phyloP scores from a whole-genome alignment of 2,797 vertebrate genomes.

The Poecilia wingei region DNA sequence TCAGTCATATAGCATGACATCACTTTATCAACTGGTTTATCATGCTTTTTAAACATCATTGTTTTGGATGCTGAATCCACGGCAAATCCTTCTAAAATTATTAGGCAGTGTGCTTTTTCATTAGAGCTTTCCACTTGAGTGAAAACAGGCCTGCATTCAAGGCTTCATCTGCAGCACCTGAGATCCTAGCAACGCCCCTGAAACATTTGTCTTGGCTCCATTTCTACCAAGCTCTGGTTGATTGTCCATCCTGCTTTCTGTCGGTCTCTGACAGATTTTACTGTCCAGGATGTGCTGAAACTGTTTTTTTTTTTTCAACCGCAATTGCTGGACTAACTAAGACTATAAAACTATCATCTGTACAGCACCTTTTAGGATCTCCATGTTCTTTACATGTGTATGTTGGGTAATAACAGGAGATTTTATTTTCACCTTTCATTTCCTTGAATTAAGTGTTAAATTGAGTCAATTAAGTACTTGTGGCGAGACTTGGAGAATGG shows the following conservation, averaged over 20 bases:
- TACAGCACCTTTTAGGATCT: constrained; percentile 26
- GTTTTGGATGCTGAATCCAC: constrained; percentile 6
- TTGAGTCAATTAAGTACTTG: neutral
- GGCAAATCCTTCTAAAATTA: constrained; percentile 10
- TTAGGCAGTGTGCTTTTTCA: constrained; percentile 16
- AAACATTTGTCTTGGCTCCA: constrained; percentile 56
- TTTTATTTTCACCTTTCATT: neutral
- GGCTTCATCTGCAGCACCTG: constrained; percentile 38
- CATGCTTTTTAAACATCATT: constrained; percentile 3
- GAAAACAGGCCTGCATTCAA: constrained; percentile 35
- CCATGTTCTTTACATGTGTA: constrained; percentile 18
- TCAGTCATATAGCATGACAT: neutral
- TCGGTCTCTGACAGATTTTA: constrained; percentile 50
- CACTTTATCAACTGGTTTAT: neutral
- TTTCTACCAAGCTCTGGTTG: constrained; percentile 11
- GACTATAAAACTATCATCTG: constrained; percentile 39
- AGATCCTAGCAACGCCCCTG: constrained; percentile 37
- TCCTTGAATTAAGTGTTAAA: neutral
- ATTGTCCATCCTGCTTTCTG: constrained; percentile 52
- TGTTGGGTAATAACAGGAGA: neutral
- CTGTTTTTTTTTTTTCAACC: constrained; percentile 27
- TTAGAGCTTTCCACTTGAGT: constrained; percentile 23
- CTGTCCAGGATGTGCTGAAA: constrained; percentile 39
- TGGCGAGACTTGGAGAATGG: neutral
- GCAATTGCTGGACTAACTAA: constrained; percentile 44